Evolutionary conservation across 2,113 vertebrate species (phyloP).

Genomic region (Aegotheles bennettii): DNA sequence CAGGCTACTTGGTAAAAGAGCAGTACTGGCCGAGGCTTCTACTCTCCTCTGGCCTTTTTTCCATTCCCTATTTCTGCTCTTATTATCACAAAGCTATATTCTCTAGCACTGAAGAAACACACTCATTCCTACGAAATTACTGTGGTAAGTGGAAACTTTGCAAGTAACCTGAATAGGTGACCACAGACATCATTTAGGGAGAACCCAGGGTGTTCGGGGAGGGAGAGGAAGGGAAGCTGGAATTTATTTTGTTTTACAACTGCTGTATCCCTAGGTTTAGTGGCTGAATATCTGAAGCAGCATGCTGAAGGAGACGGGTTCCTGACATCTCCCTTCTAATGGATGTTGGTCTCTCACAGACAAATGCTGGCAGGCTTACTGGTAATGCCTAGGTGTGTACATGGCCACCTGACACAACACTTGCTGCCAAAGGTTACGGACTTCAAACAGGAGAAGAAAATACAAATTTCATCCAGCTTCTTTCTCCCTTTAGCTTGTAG

Average conservation of each 20-base stretch:
- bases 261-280: not conserved
- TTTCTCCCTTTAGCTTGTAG: not conserved
- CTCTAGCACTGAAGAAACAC: not conserved
- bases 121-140: not conserved
- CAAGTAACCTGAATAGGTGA: not conserved
- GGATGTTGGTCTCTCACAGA: not conserved
- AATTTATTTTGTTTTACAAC: not conserved
- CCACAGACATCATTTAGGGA: slow-evolving; percentile 34
- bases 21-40: not conserved
- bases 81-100: not conserved
- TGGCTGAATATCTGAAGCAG: not conserved
- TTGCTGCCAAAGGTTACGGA: not conserved
- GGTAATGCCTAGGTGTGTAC: not conserved
- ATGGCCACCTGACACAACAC: not conserved
- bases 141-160: slow-evolving; percentile 20
- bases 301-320: not conserved
- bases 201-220: not conserved
- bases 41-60: not conserved
- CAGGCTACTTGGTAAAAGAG: not conserved
- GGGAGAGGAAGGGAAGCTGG: not conserved
- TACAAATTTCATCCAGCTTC: not conserved
- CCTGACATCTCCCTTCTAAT: not conserved
- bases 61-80: not conserved
- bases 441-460: not conserved
- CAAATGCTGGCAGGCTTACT: not conserved